Base-by-base conservation (phyloP, 2,113 vertebrate genomes). In the Trinectes maculatus region DNA sequence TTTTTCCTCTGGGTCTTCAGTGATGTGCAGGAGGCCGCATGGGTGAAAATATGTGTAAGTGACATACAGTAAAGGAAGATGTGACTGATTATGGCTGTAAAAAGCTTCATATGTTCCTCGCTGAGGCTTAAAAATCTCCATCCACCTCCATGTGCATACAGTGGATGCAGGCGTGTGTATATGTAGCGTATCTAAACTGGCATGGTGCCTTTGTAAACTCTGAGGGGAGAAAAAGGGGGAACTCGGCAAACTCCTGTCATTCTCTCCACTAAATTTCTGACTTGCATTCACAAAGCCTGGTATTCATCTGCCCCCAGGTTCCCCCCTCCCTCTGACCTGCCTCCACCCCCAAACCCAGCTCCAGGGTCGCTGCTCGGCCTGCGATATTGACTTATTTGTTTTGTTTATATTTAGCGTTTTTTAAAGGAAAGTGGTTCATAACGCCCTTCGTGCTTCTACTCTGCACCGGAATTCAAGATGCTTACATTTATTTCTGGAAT, bases 181-280 rank as follows among this genome's bases (percentile, higher is more conserved):
- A 29, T 71, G 37, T 6, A 5, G 77, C 26, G 31, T 89, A 84
- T 87, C 77, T 77, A 46, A 71, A 39, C 84, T 92, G 92, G 90
- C 88, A 31, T 28, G 19, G 11, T 69, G 87, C 90, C 91, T 88
- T 8, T 1, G 80, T 87, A 91, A 91, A 92, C 90, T 62, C 59
- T 52, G 71, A 39, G 33, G 71, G 71, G 80, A 69, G 71, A 77
- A 74, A 71, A 47, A 46, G 54, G 62, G 71, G 69, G 66, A 69
- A 48, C 74, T 39, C 48, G 81, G 82, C 51, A 74, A 85, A 78
- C 80, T 88, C 72, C 82, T 84, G 75, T 89, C 80, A 87, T 86
- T 91, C 90, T 89, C 87, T 91, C 81, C 84, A 84, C 77, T 89
- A 90, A 88, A 75, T 79, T 80, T 88, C 63, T 73, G 68, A 77